Base-by-base conservation (phyloP, 64 coral and sea anemone species). In the Porites australiensis region DNA sequence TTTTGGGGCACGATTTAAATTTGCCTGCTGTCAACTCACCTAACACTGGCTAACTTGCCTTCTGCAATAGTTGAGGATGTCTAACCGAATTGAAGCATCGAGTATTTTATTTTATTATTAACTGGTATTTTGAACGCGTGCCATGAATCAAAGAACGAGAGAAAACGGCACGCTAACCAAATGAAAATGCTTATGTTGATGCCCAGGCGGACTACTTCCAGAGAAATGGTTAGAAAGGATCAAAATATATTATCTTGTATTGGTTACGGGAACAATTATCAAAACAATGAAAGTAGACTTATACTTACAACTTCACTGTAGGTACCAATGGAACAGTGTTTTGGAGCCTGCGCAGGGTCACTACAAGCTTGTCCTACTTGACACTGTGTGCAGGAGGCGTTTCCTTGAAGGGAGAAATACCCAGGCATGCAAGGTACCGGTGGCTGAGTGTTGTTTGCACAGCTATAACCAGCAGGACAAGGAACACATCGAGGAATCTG, bases 391-490 rank as follows among this genome's bases (percentile, higher is more conserved):
- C 97, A 98, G 8, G 72, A 88, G 7, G 88, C 58, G 55, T 49
- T 44, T 4, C 84, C 97, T 55, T 94, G 90, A 13, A 74, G 82
- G 19, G 97, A 98, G 43, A 89, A 94, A 52, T 44, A 98, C 49
- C 97, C 97, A 57, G 94, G 12, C 16, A 16, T 11, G 69, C 97
- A 98, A 57, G 94, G 82, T 21, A 98, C 91, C 0, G 97, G 97
- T 64, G 94, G 94, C 48, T 90, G 91, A 15, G 94, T 93, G 53
- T 79, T 91, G 87, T 98, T 98, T 6, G 58, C 71, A 94, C 97
- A 98, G 62, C 67, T 87, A 72, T 98, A 98, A 12, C 97, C 97
- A 80, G 97, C 94, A 64, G 97, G 97, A 72, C 97, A 98, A 8
- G 97, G 94, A 3, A 82, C 76, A 89, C 97, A 98, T 44, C 90